These are phyloP conservation scores for Crotophaga sulcirostris DNA, from an alignment of 2,113 vertebrate species.

Conservation along the genomic window DNA sequence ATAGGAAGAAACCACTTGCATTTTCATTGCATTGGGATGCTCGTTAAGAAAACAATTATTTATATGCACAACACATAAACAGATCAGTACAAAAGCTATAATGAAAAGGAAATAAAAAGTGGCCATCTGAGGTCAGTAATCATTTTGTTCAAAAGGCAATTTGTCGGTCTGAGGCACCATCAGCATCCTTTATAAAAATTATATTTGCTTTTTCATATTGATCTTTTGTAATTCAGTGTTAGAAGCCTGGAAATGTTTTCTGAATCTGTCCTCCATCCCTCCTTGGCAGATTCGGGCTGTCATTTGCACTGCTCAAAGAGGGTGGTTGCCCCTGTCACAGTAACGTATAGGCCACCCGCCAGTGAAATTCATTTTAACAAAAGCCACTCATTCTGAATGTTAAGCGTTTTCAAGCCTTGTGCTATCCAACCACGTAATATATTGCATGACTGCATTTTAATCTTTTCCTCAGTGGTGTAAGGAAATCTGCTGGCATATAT, in stretches of 20 bases:
- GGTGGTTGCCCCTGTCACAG: conserved; percentile 27
- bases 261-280: not conserved
- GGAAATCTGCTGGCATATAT: not conserved
- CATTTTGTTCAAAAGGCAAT: conserved; percentile 31
- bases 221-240: not conserved
- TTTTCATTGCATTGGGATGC: not conserved
- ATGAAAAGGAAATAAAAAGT: not conserved
- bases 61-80: not conserved
- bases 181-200: not conserved
- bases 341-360: not conserved
- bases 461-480: not conserved
- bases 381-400: not conserved
- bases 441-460: not conserved
- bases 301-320: conserved; percentile 7
- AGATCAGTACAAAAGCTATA: not conserved
- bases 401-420: not conserved
- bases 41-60: not conserved
- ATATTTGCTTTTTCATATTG: conserved; percentile 14
- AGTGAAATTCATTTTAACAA: not conserved
- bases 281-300: conserved; percentile 34
- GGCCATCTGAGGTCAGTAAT: not conserved
- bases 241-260: conserved; percentile 32
- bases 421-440: not conserved
- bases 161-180: conserved; percentile 10
- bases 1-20: not conserved